Percentiles rank a stretch among this genome's conserved stretches.
Evolutionary conservation across 2,888 invertebrate species (phyloP).

Genomic region (Acrocera orbiculus): DNA sequence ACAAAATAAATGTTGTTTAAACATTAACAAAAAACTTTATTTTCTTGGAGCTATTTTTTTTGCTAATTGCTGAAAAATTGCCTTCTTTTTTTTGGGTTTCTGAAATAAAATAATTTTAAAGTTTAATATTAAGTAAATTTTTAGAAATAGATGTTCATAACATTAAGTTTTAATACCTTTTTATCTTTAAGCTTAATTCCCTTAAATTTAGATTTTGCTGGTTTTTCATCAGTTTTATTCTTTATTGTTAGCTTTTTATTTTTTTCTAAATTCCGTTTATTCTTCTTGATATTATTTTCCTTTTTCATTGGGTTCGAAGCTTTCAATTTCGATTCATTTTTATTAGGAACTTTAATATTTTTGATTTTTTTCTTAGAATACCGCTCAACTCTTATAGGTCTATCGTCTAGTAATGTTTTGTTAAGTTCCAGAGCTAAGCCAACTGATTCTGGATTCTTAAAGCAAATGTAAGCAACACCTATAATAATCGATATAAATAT

Average conservation of each 20-base stretch:
- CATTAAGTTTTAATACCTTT: constrained; percentile 14
- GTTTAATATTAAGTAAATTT: no score
- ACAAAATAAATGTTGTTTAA: no score
- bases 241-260: no score
- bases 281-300: no score
- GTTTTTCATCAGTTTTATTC: constrained; percentile 7
- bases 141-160: neutral
- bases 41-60: constrained; percentile 27
- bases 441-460: constrained; percentile 24
- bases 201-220: constrained; percentile 23
- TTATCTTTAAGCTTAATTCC: constrained; percentile 22
- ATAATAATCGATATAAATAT: no score
- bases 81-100: constrained; percentile 15
- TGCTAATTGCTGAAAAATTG: constrained; percentile 21
- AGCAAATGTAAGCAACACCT: constrained; percentile 27
- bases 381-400: constrained; percentile 26
- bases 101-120: constrained; percentile 1
- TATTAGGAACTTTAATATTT: no score
- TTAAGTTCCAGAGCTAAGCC: constrained; percentile 26
- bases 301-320: no score
- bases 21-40: neutral
- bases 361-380: constrained; percentile 21
- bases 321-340: no score
- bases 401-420: constrained; percentile 25
- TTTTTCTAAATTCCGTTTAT: no score